A percentile compares a stretch with the other conserved stretches of the same genome.
Evolutionary conservation across 64 coral and sea anemone species (phyloP).

Genomic region (Montipora foliosa): DNA sequence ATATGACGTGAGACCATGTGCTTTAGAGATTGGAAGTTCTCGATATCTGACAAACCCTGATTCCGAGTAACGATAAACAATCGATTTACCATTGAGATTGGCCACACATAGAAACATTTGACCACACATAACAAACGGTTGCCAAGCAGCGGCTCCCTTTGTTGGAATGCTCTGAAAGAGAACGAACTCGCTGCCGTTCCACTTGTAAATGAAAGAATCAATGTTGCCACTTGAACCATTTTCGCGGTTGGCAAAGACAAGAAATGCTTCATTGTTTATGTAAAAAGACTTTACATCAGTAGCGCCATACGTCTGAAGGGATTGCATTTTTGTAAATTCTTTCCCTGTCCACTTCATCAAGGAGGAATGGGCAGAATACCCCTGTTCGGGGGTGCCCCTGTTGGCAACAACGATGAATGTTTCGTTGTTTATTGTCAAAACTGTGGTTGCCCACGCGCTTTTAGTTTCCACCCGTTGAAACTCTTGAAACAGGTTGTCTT

Average conservation of each 20-base stretch:
- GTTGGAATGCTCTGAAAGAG: slow-evolving; percentile 20
- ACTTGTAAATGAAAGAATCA: slow-evolving; percentile 24
- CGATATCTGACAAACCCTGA: background rate
- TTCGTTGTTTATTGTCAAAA: too few relatives aligned
- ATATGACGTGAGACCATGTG: background rate
- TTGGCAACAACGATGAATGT: too few relatives aligned
- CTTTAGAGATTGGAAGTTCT: background rate
- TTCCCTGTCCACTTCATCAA: background rate
- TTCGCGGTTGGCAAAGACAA: slow-evolving; percentile 13
- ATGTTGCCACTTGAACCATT: background rate
- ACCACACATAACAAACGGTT: slow-evolving; percentile 5
- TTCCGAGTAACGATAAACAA: background rate
- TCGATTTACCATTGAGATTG: background rate
- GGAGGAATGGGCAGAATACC: too few relatives aligned
- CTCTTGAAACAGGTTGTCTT: too few relatives aligned
- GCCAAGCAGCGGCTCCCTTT: background rate
- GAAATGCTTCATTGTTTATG: slow-evolving; percentile 50
- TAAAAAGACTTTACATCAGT: slow-evolving; percentile 42
- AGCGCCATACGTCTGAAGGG: slow-evolving; percentile 20
- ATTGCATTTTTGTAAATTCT: background rate
- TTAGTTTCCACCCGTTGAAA: too few relatives aligned
- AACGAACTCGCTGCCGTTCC: slow-evolving; percentile 12
- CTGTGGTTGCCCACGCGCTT: too few relatives aligned
- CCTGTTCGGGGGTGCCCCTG: too few relatives aligned
- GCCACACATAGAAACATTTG: background rate